phyloP scores from a whole-genome alignment of 1,140 invertebrate genomes.

The Euura saliciscinereae region DNA sequence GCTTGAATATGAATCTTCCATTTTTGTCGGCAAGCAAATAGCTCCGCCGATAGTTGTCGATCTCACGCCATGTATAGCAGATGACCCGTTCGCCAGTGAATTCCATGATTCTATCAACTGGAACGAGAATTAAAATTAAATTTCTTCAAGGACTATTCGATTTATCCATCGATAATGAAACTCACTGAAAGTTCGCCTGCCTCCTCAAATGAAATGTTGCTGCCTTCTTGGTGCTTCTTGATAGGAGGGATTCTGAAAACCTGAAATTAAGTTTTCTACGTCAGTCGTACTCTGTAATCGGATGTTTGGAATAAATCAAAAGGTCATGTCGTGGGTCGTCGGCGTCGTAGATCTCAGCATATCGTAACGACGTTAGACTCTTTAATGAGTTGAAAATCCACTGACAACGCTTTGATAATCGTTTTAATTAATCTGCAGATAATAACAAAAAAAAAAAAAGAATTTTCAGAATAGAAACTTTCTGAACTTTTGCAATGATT shows the following conservation, averaged over 20 bases:
- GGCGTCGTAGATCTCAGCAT: too few relatives aligned
- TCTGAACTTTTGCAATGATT: too few relatives aligned
- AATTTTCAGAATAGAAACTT: too few relatives aligned
- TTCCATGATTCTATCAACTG: constrained; percentile 51
- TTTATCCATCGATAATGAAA: neutral
- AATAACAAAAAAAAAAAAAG: too few relatives aligned
- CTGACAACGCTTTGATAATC: too few relatives aligned
- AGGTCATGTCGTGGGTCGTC: too few relatives aligned
- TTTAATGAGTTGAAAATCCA: too few relatives aligned
- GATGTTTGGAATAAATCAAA: too few relatives aligned
- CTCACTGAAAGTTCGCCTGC: constrained; percentile 50
- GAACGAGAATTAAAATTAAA: constrained; percentile 12
- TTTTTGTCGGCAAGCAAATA: constrained; percentile 18
- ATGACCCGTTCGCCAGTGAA: constrained; percentile 38
- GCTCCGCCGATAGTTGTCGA: constrained; percentile 32
- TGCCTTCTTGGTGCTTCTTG: constrained; percentile 51
- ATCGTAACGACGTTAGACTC: too few relatives aligned
- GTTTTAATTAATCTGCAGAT: too few relatives aligned
- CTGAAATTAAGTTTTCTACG: constrained; percentile 30
- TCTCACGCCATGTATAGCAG: constrained; percentile 58
- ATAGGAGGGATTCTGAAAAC: constrained; percentile 56
- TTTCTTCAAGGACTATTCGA: too few relatives aligned
- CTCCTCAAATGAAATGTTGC: constrained; percentile 58
- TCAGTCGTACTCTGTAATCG: too few relatives aligned
- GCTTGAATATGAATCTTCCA: constrained; percentile 30